Evolutionary conservation across 2,888 invertebrate genomes (phyloP), one percentile per base, ranked within the genome.

Genomic region (Heterodera filipjevi): DNA sequence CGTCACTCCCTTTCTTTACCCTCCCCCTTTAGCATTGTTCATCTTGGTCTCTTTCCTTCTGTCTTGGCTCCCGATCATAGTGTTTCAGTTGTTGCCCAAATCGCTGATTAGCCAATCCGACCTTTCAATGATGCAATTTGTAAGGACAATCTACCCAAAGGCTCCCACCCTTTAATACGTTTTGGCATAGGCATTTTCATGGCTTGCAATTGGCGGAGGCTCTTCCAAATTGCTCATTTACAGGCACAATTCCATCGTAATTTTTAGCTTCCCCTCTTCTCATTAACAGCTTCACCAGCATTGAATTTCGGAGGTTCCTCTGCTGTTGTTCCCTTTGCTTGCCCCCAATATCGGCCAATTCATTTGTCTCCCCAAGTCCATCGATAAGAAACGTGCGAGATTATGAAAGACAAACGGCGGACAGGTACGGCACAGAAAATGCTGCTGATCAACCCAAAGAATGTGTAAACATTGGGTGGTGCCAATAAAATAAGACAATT

Each of bases 201-300:
- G 97, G 97, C 92, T 97, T 86, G 97, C 96, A 72, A 93, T 97
- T 86, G 92, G 95, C 85, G 96, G 96, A 91, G 95, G 95, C 73
- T 94, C 95, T 90, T 96, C 96, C 94, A 97, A 97, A 91, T 94
- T 95, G 83, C 91, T 97, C 82, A 94, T 97, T 86, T 93, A 96
- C 90, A 92, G 95, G 75, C 46, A 75, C 19, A 8, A 19, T 53
- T 49, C 10, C 3, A 16, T 27, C 14, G n/a, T 59, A 59, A 59
- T 59, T 59, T 30, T 3, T 49, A 16, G 16, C 39, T 19, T 30
- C 14, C 33, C 22, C 30, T 22, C 33, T 74, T 14, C n/a, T n/a
- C n/a, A n/a, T n/a, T n/a, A n/a, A n/a, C 16, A 75, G 75, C 84
- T 92, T 94, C 81, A 92, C 96, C 91, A 96, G 95, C 90, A 95